phyloP scores from a whole-genome alignment of 2,888 invertebrate genomes.

The Sicus ferrugineus region DNA sequence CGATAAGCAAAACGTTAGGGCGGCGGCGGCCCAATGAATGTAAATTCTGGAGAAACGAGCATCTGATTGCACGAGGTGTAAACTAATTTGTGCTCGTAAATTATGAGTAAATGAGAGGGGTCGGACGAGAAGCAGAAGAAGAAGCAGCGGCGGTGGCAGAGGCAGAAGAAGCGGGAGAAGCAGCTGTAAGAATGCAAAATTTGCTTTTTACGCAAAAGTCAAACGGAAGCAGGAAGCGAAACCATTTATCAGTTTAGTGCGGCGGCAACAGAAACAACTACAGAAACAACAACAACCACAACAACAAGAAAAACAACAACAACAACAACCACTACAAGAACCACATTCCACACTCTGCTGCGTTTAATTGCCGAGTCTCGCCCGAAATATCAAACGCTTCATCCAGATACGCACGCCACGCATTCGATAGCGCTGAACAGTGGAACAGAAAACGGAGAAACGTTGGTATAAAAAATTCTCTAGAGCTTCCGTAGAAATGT shows the following conservation, averaged over 20 bases:
- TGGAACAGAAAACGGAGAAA: background rate
- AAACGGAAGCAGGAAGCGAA: slow-evolving; percentile 37
- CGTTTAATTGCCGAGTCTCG: background rate
- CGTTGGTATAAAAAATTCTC: background rate
- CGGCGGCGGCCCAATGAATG: slow-evolving; percentile 39
- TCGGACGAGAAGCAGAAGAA: background rate
- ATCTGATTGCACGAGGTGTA: slow-evolving; percentile 26
- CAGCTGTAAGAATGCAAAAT: too few species aligned
- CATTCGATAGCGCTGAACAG: background rate
- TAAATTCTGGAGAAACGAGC: slow-evolving; percentile 35
- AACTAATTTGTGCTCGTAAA: slow-evolving; percentile 17
- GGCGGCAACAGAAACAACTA: too few species aligned
- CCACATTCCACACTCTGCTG: background rate
- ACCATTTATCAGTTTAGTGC: slow-evolving; percentile 35
- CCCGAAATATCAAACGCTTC: background rate
- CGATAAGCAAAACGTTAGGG: slow-evolving; percentile 45
- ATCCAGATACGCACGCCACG: slow-evolving; percentile 5
- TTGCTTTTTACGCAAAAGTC: slow-evolving; percentile 15
- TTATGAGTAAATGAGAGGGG: background rate
- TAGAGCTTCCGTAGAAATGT: too few species aligned
- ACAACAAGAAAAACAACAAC: slow-evolving; percentile 8
- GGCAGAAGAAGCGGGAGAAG: background rate
- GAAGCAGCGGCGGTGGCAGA: slow-evolving; percentile 13
- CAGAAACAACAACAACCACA: background rate
- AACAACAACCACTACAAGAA: background rate